Base-by-base conservation (phyloP, 2,888 invertebrate species). In the Caenorhabditis angaria region DNA sequence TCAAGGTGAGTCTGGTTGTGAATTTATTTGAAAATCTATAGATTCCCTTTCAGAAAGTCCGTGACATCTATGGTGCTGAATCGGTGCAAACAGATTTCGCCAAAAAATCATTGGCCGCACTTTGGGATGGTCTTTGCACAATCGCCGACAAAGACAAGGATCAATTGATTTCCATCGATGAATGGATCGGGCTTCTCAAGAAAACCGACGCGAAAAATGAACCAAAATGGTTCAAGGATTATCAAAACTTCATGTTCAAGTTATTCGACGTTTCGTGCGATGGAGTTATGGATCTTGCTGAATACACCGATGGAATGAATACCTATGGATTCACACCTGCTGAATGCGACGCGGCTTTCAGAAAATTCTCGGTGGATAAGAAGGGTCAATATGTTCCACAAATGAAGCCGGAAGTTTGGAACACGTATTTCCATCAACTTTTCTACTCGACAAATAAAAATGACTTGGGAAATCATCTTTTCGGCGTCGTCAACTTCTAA, bases 231-330 rank as follows among this genome's bases (percentile, higher is more conserved):
- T 85, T 87, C 72, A 68, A 67, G 32, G 83, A 87, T 55, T 87
- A 87, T 74, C 74, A 74, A 47, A 77, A 68, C 60, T 87, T 83
- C 69, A 85, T 87, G 85, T 87, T 87, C 83, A 87, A 87, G 70
- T 78, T 87, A 57, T 87, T 87, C 70, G 87, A 87, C 60, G 87
- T 87, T 28, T 85, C 85, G 0, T 82, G 86, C 84, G 87, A 87
- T 65, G 84, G 86, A 27, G 78, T 81, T 3, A 72, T 87, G 61
- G 87, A 87, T 70, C 22, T 83, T 56, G 82, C 82, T 47, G 87
- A 87, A 61, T 87, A 87, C 68, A 80, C 85, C 10, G 87, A 87
- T 63, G 87, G 87, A 28, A 87, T 87, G 87, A 58, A 69, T 41
- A 73, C 80, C 10, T 87, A 87, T 65, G 87, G 87, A 41, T 82